Base-by-base conservation (phyloP, 1,140 invertebrate species). In the Pygmarrhopalites habei region DNA sequence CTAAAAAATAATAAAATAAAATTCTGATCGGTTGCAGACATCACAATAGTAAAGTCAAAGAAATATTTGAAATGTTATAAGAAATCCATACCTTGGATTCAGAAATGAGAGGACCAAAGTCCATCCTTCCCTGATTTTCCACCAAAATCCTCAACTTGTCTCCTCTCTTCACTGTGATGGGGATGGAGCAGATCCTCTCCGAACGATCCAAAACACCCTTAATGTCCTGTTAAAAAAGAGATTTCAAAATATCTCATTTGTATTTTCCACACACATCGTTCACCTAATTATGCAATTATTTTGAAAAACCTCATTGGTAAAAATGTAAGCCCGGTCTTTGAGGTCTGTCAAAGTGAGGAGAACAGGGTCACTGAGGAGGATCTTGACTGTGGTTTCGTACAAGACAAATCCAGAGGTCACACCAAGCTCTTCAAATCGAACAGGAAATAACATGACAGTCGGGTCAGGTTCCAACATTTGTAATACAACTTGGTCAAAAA, bases 121-220 rank as follows among this genome's bases (percentile, higher is more conserved):
- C 88, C 17, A 90, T 79, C 41, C 88, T 79, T 44, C 89, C 90
- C 76, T 88, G 85, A 74, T 88, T 91, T 76, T 92, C 89, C 0
- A 92, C 87, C 0, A 92, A 73, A 35, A 93, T 76, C 51, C 83
- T 81, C 14, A 92, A 71, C 1, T 73, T 75, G 29, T 80, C 79
- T 10, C 79, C 82, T 49, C 74, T 71, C 21, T 77, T 75, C 19
- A 79, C 77, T 21, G 72, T 73, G 2, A 90, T 70, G 1, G 77
- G 76, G 1, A 87, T 39, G 0, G 75, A 72, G 58, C 76, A 79
- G 29, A 81, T 76, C 25, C 77, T 75, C 47, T 80, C 76, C 43
- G 79, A 79, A 60, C 86, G 77, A 58, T 81, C 85, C 15, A 89
- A 71, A 3, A 79, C 77, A 30, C 86, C 86, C 52, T 77, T 72